Evolutionary conservation across 1,140 invertebrate genomes (phyloP), one percentile per base, ranked within the genome.

Genomic region (Argopecten irradians): DNA sequence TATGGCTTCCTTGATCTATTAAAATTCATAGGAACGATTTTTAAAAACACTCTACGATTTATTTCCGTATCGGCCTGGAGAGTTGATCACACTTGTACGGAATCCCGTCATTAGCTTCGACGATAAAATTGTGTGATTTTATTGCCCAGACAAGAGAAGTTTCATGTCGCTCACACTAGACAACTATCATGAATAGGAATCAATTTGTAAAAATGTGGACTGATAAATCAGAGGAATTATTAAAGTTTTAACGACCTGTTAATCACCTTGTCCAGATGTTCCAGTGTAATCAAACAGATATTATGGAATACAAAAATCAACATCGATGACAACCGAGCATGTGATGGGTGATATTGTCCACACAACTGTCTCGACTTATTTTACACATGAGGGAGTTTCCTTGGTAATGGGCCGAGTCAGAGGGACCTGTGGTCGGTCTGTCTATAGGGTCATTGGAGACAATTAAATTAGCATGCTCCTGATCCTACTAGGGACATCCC

Each of bases 241-340:
- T 3, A 71, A 71, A 28, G n/a, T 28, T 71, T n/a, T 71, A 71
- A 71, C n/a, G 55, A 71, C 16, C 28, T 71, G 55, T 71, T 71
- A 71, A 71, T 71, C n/a, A 28, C 55, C 55, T 8, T 28, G 55
- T 71, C 55, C 55, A 71, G 55, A 1, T 71, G 55, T 71, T 71
- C 1, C n/a, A n/a, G 22, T 28, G 22, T n/a, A 71, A 71, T 71
- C n/a, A 71, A 28, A 71, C 55, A 28, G 22, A 71, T 16, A 71
- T 71, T 71, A n/a, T 71, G 55, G 55, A 71, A 71, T 71, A 28
- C n/a, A 71, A n/a, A 71, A 71, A 28, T 28, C 55, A 71, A 71
- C 28, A 28, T 71, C 1, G 55, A 22, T 71, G 55, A 71, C 55
- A 71, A 28, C 28, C 5, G n/a, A 71, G 8, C n/a, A 71, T 71